These are phyloP conservation scores for Xenotilapia flavipinnis DNA, from an alignment of 2,113 vertebrate genomes.

Conservation along the genomic window DNA sequence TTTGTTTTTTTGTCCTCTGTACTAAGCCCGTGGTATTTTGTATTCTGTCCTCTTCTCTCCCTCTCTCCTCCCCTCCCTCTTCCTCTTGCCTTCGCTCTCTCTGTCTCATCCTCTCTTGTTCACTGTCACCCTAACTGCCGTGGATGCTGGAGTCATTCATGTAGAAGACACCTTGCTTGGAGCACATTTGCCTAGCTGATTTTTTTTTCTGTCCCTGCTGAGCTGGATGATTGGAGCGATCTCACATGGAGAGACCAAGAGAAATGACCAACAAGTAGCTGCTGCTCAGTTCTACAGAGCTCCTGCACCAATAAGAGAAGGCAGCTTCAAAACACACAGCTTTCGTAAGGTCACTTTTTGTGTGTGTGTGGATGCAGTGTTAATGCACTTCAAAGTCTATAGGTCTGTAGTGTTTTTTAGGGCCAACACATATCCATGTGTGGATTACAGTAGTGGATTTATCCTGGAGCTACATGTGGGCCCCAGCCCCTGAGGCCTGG, in stretches of 20 bases:
- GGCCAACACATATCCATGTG: conserved; percentile 16
- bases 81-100: conserved; percentile 9
- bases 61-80: conserved; percentile 19
- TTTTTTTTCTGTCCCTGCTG: not conserved
- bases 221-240: conserved; percentile 25
- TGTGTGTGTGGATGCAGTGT: not conserved
- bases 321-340: not conserved
- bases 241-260: not conserved
- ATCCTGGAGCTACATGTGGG: conserved; percentile 75
- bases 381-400: not conserved
- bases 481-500: conserved; percentile 67
- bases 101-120: conserved; percentile 56
- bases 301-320: not conserved
- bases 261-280: conserved; percentile 50
- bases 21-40: conserved; percentile 39
- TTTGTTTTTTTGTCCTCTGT: conserved; percentile 24
- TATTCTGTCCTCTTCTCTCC: conserved; percentile 43
- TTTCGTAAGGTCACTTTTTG: not conserved
- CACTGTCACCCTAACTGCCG: conserved; percentile 58
- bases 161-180: conserved; percentile 55
- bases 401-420: not conserved
- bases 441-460: conserved; percentile 61
- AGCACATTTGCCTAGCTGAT: conserved; percentile 37
- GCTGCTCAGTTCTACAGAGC: not conserved
- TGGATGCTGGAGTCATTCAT: conserved; percentile 54